Base-by-base conservation (phyloP, 2,888 invertebrate species). In the Ernsta delagoae region DNA sequence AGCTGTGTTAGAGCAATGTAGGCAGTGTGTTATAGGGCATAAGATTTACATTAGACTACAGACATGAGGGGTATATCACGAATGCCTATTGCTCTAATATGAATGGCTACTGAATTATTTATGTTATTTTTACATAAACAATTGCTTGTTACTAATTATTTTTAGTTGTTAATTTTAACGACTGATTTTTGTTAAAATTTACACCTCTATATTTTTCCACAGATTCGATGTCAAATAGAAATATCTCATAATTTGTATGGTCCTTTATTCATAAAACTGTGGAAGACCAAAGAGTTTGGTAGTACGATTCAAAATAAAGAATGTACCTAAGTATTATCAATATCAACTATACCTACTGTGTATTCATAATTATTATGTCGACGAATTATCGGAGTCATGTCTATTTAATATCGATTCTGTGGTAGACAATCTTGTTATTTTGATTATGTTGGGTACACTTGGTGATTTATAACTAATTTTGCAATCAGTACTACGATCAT, bases 71-170 rank as follows among this genome's bases (percentile, higher is more conserved):
- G 3, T 24, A 24, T 24, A 3, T 1, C 24, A 24, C 24, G 24
- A 24, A 24, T 24, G 24, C 24, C 24, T 24, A 24, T 24, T 24
- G 24, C 24, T 24, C 24, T 24, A 24, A 24, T 24, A 24, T 24
- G 24, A 1, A 24, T 3, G 24, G 24, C 24, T 24, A 24, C 24
- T 24, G 24, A 24, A 24, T 24, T 24, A 24, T 24, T 24, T 24
- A 24, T 24, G 24, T 24, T 24, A 1, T 24, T 75, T 69, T 75
- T 75, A 73, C 75, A 74, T 67, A 53, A 56, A 41, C 45, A 12
- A 34, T 43, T 75, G 73, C 69, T 75, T 75, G 75, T 72, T 54
- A 59, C 45, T 53, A 39, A 53, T 31, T 61, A 31, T n/a, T 7
- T 7, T 45, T 67, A 67, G 60, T 67, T 67, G 60, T 67, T 61